Evolutionary conservation across 2,797 vertebrate genomes (phyloP).

Genomic region (Tangara arthus): DNA sequence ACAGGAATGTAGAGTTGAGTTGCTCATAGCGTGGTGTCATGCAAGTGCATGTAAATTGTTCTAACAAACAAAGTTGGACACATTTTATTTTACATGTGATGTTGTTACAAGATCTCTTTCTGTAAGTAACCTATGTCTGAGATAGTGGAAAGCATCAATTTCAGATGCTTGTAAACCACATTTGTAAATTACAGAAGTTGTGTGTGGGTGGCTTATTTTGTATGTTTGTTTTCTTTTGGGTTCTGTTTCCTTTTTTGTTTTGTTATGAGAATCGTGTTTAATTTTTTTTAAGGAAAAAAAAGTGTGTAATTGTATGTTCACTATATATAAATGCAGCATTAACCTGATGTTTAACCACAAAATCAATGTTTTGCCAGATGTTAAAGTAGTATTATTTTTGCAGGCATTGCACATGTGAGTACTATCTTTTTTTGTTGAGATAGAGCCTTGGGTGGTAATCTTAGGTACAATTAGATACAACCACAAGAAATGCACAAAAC

Average conservation of each 20-base stretch:
- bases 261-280: accelerated
- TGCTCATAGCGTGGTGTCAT: not conserved
- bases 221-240: not conserved
- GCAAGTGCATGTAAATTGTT: constrained; percentile 12
- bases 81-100: not conserved
- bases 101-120: not conserved
- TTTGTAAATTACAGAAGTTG: not conserved
- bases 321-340: not conserved
- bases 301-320: not conserved
- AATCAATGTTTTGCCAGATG: not conserved
- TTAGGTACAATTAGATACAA: not conserved
- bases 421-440: not conserved
- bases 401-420: not conserved
- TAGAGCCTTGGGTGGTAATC: not conserved
- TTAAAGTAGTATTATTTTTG: not conserved
- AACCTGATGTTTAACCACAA: not conserved
- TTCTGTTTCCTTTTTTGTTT: not conserved
- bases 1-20: constrained; percentile 29
- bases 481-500: not conserved
- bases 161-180: not conserved
- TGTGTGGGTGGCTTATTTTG: not conserved
- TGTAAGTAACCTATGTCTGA: not conserved
- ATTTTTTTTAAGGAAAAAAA: not conserved
- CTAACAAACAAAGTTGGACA: constrained; percentile 1
- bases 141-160: not conserved